A percentile compares a stretch with the other conserved stretches of the same genome.
Evolutionary conservation across 2,797 vertebrate genomes (phyloP).

Genomic region (Platyrinchus mystaceus): DNA sequence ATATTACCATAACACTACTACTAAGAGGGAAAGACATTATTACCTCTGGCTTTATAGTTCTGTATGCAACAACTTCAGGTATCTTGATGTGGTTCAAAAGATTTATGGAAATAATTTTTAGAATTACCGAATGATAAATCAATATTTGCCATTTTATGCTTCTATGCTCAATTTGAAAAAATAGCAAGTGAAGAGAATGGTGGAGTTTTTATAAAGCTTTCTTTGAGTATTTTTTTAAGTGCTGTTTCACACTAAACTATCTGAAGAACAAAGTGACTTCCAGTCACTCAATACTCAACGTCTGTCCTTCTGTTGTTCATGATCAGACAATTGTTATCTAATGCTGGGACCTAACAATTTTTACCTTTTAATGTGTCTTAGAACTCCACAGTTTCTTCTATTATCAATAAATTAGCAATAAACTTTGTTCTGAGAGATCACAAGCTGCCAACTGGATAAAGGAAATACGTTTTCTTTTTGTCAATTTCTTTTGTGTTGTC

Average conservation of each 20-base stretch:
- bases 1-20: neutral
- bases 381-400: neutral
- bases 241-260: neutral
- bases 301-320: neutral
- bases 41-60: neutral
- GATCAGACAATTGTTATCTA: conserved; percentile 12
- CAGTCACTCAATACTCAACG: conserved; percentile 22
- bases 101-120: conserved; percentile 28
- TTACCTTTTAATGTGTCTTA: neutral
- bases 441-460: neutral
- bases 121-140: conserved; percentile 19
- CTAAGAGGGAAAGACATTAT: neutral
- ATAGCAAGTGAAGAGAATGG: conserved; percentile 15
- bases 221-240: conserved; percentile 22
- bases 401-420: neutral
- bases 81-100: neutral
- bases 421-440: neutral
- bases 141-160: neutral
- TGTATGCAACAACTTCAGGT: neutral
- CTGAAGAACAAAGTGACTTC: conserved; percentile 35
- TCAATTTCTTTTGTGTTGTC: neutral
- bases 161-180: neutral
- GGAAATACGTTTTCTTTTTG: neutral
- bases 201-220: neutral
- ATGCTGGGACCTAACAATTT: neutral